Conservation (phyloP, 2,113 vertebrate genomes). For the Oplegnathus fasciatus region DNA sequence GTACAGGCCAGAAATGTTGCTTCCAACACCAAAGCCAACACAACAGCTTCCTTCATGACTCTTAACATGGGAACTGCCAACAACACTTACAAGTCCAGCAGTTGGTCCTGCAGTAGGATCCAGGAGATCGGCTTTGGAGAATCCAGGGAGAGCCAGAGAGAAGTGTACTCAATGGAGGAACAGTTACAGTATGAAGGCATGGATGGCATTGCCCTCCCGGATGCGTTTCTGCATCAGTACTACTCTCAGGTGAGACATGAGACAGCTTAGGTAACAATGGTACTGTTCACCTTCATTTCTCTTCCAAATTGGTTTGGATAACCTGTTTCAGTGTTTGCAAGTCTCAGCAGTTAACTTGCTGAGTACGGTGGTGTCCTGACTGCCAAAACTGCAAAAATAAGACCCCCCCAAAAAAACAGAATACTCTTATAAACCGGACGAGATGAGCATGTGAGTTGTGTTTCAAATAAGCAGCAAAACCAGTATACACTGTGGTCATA, state of each 20-base stretch:
- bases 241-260: conserved; percentile 31
- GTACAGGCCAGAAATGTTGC: neutral
- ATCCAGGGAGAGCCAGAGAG: neutral
- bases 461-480: no score
- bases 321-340: neutral
- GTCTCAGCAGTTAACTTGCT: no score
- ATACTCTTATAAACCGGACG: no score
- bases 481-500: no score
- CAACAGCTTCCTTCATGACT: neutral
- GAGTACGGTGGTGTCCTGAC: no score
- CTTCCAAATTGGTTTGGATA: neutral
- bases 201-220: neutral
- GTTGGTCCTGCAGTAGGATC: neutral
- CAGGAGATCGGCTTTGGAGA: neutral
- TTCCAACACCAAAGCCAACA: neutral
- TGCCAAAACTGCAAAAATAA: no score
- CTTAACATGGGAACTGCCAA: neutral
- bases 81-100: neutral
- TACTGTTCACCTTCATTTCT: neutral
- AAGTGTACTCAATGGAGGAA: neutral
- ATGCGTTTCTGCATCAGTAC: conserved; percentile 26
- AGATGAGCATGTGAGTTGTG: no score
- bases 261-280: neutral
- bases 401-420: no score
- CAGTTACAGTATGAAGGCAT: neutral